Base-by-base conservation (phyloP, 2,888 invertebrate genomes). In the Trichogramma evanescens region DNA sequence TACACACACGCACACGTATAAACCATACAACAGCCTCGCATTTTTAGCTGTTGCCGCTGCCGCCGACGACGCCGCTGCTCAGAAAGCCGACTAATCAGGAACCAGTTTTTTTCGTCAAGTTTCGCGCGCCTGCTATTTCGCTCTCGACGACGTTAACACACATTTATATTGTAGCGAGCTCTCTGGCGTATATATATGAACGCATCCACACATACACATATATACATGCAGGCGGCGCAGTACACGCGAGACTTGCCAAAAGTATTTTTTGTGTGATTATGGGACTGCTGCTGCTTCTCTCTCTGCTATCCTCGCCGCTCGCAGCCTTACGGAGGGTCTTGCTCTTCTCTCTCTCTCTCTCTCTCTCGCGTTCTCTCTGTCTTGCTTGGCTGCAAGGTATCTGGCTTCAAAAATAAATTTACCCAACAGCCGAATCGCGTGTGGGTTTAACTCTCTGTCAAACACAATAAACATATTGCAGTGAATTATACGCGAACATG, bases 71-170 rank as follows among this genome's bases (percentile, higher is more conserved):
- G 46, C 48, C 61, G 55, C 55, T 61, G 54, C 61, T 56, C 56
- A 61, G 61, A 63, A 63, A 63, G 63, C 61, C 59, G 63, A 61
- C 63, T 63, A 63, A 63, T 61, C 63, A 59, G 56, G 61, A 61
- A 63, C 61, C 59, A 59, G 61, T 61, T 61, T 63, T 59, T 48
- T 10, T 62, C 26, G 26, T 50, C 56, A 40, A 50, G 43, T 7
- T 4, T 43, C 10, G 5, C 40, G 56, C 42, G 63, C 56, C 50
- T 45, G 55, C 54, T 59, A 56, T 67, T 56, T 61, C 60, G 52
- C 52, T 56, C 57, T 46, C 51, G 50, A n/a, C n/a, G 13, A 50
- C 48, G 50, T 10, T 53, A n/a, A 57, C 10, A 50, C 26, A 8
- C 42, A 9, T 10, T 6, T 26, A 38, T 9, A n/a, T 46, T n/a